These are phyloP conservation scores for Whitmania pigra DNA, from an alignment of 1,140 invertebrate genomes.

Conservation along the genomic window DNA sequence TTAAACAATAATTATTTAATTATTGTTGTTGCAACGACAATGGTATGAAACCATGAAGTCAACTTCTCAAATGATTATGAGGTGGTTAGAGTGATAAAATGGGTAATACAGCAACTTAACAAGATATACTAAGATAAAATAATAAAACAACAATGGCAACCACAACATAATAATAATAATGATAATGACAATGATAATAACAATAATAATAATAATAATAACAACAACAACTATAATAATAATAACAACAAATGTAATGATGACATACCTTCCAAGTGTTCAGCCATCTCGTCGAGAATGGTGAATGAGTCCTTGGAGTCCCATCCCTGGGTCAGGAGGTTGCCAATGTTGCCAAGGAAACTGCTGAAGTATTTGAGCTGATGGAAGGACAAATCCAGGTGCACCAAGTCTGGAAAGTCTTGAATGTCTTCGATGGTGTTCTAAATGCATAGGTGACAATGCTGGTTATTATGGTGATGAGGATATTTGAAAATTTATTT, in stretches of 20 bases:
- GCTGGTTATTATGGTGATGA: neutral
- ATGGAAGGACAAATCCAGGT: neutral
- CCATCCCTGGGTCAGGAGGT: neutral
- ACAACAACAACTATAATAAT: neutral
- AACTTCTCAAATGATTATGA: too few relatives aligned
- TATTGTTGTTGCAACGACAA: too few relatives aligned
- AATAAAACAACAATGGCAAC: too few relatives aligned
- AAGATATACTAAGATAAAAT: too few relatives aligned
- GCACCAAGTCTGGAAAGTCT: neutral
- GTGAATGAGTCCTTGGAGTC: neutral
- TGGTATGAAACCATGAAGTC: too few relatives aligned
- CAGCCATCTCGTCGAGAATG: neutral
- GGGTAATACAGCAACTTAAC: too few relatives aligned
- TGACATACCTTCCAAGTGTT: neutral
- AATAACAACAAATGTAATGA: neutral
- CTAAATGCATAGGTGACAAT: neutral
- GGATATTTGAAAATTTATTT: neutral
- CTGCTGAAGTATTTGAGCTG: neutral
- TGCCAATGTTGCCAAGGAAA: neutral
- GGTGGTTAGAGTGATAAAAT: too few relatives aligned
- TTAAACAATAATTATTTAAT: too few relatives aligned
- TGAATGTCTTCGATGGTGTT: too few relatives aligned
- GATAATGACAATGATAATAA: neutral
- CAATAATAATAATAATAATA: too few relatives aligned
- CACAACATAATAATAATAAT: slow-evolving; percentile 1